A percentile compares a stretch with the other conserved stretches of the same genome.
These are phyloP conservation scores for Seira ritae DNA, from an alignment of 2,888 invertebrate genomes.

Conservation along the genomic window DNA sequence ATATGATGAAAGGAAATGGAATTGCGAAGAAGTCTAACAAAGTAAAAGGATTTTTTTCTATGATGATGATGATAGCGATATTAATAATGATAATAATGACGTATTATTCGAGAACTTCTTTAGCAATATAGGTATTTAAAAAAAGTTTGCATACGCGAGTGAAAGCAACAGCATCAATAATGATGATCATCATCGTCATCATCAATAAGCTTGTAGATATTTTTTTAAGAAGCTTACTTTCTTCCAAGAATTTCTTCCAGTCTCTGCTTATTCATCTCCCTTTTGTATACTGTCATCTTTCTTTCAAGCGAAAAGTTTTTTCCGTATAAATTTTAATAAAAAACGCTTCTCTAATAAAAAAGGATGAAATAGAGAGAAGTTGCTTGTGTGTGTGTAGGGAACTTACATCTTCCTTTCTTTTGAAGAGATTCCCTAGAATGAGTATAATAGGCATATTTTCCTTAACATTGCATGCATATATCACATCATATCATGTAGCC, in stretches of 20 bases:
- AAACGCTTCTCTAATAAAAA: slow-evolving; percentile 45
- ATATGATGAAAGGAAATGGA: slow-evolving; percentile 40
- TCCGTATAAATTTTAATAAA: neutral
- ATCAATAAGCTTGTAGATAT: slow-evolving; percentile 2
- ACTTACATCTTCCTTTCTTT: no score
- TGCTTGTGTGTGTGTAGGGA: slow-evolving; percentile 28
- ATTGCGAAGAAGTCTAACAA: slow-evolving; percentile 41
- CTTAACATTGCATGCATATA: slow-evolving; percentile 19
- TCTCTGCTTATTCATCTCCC: no score
- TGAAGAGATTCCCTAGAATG: no score
- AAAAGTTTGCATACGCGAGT: slow-evolving; percentile 53
- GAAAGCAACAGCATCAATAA: neutral
- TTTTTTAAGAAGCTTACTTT: slow-evolving; percentile 57
- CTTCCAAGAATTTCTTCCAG: no score
- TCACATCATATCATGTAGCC: neutral
- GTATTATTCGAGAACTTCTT: slow-evolving; percentile 8
- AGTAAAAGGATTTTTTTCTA: slow-evolving; percentile 51
- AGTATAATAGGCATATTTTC: no score
- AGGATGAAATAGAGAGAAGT: slow-evolving; percentile 37
- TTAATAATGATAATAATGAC: neutral
- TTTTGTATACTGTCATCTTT: no score
- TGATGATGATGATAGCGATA: no score
- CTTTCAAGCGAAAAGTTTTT: slow-evolving; percentile 36
- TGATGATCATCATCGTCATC: slow-evolving; percentile 1
- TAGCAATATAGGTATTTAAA: slow-evolving; percentile 51